These are phyloP conservation scores for Hypsopygia costalis DNA, from an alignment of 2,888 invertebrate species.

Conservation along the genomic window DNA sequence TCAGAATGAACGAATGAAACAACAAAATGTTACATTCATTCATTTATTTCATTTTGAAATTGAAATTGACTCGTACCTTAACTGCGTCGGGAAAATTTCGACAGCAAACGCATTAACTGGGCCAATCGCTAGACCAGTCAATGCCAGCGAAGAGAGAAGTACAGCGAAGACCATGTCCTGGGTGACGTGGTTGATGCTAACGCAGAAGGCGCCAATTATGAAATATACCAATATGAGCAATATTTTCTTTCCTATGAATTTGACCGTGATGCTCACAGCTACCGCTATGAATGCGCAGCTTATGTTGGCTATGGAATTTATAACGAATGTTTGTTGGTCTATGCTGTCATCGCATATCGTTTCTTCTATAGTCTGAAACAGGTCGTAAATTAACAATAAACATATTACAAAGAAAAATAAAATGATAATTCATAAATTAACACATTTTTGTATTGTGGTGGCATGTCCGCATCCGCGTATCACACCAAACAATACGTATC, in stretches of 20 bases:
- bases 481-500: no score
- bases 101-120: constrained; percentile 68
- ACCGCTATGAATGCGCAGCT: constrained; percentile 51
- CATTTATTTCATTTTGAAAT: no score
- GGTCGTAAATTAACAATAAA: no score
- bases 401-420: no score
- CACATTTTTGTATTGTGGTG: no score
- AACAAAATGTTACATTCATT: no score
- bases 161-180: constrained; percentile 55
- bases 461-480: no score
- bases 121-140: constrained; percentile 58
- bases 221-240: constrained; percentile 46
- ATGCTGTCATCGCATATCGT: constrained; percentile 54
- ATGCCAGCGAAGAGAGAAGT: constrained; percentile 51
- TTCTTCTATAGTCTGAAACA: constrained; percentile 44
- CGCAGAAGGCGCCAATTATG: constrained; percentile 48
- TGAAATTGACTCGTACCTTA: no score
- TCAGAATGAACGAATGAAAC: no score
- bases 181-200: constrained; percentile 59
- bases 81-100: constrained; percentile 66
- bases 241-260: constrained; percentile 59
- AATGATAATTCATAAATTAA: no score
- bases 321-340: constrained; percentile 50
- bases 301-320: constrained; percentile 52
- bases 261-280: constrained; percentile 49